These are phyloP conservation scores for Oreotrochilus melanogaster DNA, from an alignment of 2,113 vertebrate genomes.

Conservation along the genomic window DNA sequence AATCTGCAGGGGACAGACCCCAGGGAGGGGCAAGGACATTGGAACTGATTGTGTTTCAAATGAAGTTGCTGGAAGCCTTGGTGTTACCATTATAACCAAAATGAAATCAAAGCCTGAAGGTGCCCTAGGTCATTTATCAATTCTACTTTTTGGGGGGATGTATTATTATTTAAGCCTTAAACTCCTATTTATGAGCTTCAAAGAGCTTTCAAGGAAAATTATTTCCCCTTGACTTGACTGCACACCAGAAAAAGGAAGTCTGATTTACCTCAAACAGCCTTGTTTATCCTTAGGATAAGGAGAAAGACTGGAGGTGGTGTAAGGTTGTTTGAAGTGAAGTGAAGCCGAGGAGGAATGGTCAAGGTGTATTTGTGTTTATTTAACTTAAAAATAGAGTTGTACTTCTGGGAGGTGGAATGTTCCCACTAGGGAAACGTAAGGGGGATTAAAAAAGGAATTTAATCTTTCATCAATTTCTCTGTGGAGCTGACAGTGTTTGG, in stretches of 20 bases:
- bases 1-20: background rate
- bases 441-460: background rate
- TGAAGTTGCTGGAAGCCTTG: background rate
- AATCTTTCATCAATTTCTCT: background rate
- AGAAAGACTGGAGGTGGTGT: background rate
- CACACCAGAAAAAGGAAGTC: background rate
- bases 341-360: background rate
- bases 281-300: background rate
- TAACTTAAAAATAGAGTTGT: background rate
- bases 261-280: background rate
- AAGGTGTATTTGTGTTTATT: background rate
- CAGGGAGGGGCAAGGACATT: background rate
- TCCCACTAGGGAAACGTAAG: background rate
- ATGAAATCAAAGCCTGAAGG: background rate
- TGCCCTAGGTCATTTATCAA: accelerated
- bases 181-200: background rate
- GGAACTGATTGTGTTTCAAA: background rate
- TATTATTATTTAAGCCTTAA: background rate
- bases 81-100: background rate
- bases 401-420: background rate
- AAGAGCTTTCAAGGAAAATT: background rate
- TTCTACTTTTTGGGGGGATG: background rate
- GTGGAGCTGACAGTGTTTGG: background rate
- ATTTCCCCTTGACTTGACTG: background rate
- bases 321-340: background rate